Percentiles rank a stretch among this genome's conserved stretches.
Evolutionary conservation across 2,113 vertebrate genomes (phyloP).

Genomic region (Emydocephalus ijimae): DNA sequence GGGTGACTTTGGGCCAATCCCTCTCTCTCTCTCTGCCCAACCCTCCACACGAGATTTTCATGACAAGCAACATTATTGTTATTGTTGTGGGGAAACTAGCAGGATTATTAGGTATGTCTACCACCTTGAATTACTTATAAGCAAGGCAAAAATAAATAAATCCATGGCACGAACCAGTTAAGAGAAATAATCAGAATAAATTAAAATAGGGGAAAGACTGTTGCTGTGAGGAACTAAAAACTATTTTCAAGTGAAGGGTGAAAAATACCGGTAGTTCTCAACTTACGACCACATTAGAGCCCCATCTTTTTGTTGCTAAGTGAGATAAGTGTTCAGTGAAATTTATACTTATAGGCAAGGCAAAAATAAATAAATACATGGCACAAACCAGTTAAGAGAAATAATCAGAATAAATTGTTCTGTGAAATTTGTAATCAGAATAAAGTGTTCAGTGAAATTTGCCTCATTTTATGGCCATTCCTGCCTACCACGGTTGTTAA

Average conservation of each 20-base stretch:
- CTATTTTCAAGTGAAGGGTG: neutral
- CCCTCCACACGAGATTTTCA: neutral
- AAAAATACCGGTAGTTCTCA: neutral
- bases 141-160: neutral
- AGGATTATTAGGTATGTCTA: neutral
- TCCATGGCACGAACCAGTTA: neutral
- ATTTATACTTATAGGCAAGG: no score
- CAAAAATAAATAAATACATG: no score
- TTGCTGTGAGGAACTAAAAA: neutral
- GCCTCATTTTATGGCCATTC: no score
- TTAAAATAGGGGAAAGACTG: neutral
- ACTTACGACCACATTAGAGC: no score
- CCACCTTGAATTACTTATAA: neutral
- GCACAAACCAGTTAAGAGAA: no score
- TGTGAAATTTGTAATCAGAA: no score
- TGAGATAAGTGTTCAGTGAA: no score
- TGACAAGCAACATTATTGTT: neutral
- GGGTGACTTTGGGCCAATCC: neutral
- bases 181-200: neutral
- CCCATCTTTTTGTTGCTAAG: no score
- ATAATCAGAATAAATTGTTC: no score
- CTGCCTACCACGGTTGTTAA: no score
- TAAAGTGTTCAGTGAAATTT: no score
- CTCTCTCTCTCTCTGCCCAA: neutral
- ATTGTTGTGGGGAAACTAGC: neutral